Conservation (phyloP, 2,888 invertebrate genomes). For the Coelinius sp. region DNA sequence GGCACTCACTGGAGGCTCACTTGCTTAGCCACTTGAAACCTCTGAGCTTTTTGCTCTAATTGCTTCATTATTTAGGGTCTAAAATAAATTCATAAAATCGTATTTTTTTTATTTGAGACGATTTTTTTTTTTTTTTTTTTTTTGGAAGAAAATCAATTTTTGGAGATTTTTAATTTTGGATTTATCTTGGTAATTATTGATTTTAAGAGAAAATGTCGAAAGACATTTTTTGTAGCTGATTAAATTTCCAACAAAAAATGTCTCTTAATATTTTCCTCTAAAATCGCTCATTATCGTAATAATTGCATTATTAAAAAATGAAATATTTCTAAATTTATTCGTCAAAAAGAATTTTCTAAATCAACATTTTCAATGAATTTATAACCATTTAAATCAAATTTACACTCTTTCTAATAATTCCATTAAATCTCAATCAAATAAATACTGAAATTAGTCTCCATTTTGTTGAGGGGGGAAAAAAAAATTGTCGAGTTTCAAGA, state of each 20-base stretch:
- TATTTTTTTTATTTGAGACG: no score
- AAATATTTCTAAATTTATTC: no score
- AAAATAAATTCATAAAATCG: not conserved
- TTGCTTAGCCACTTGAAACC: not conserved
- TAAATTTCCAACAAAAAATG: no score
- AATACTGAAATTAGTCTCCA: not conserved
- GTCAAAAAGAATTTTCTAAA: not conserved
- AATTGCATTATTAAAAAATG: no score
- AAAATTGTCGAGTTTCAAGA: not conserved
- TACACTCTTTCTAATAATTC: not conserved
- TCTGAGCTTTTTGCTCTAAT: constrained; percentile 5
- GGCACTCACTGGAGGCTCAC: constrained; percentile 1
- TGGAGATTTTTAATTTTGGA: no score
- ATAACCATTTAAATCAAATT: not conserved
- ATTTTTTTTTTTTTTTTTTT: no score
- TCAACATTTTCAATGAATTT: not conserved
- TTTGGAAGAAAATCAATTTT: no score
- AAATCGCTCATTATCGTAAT: no score
- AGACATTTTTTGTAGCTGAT: no score
- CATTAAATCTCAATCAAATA: not conserved
- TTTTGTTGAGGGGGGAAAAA: not conserved
- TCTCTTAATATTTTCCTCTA: no score
- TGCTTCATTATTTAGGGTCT: not conserved
- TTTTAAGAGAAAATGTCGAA: no score
- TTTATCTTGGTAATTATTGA: no score